Base-by-base conservation (phyloP, 2,888 invertebrate species). In the Andrena chrysosceles region DNA sequence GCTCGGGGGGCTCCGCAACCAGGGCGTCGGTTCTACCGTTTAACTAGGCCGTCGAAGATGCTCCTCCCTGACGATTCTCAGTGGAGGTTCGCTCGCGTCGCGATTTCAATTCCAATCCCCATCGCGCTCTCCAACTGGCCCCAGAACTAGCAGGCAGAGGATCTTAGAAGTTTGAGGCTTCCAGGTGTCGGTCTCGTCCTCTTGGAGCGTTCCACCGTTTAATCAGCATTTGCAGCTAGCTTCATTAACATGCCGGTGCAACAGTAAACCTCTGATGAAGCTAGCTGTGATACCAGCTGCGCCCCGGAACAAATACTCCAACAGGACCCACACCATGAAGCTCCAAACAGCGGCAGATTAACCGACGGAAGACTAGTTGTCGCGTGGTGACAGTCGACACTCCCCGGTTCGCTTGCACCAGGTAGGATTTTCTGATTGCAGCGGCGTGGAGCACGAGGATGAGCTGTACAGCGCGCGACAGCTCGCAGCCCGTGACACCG, bases 371-470 rank as follows among this genome's bases (percentile, higher is more conserved):
- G 52, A 10, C 10, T 29, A 29, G 31, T 20, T 29, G 13, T 20
- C n/a, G 60, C 62, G 60, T 16, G 29, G n/a, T 8, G 20, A 52
- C 20, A 20, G 52, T 2, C 42, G 13, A 8, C 23, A 62, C 29
- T 35, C 26, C 42, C 7, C 48, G 56, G 66, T 49, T 72, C 73
- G 74, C 75, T 56, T 74, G 42, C 81, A 84, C 68, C 74, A 84
- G 59, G 80, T 70, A 78, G 81, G 74, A 76, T 84, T 85, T 85
- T 89, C 68, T 89, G 86, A 84, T 95, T 95, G 89, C 95, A 97
- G 97, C 95, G 97, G 96, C 94, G 95, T 97, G 94, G 97, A 97
- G 95, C 96, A 96, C 95, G 95, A 96, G 95, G 95, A 96, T 95
- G 96, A 97, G 94, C 96, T 97, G 92, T 96, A 96, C 93, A 97